Conservation (phyloP, 2,888 invertebrate species). For the Eutolmus rufibarbis region DNA sequence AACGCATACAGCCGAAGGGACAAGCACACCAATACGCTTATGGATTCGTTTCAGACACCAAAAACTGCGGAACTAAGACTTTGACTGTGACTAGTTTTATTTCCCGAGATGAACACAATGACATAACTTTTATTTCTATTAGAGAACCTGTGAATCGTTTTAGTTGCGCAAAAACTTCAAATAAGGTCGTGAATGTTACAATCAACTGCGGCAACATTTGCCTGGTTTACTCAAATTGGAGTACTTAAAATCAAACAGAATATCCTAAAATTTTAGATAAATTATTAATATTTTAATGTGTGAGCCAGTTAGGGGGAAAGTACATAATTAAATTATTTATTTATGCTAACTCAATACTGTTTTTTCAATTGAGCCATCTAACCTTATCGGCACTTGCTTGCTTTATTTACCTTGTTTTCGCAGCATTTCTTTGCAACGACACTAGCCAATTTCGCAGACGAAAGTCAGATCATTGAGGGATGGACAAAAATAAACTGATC, state of each 20-base stretch:
- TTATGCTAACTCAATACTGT: not conserved
- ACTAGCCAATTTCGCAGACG: not conserved
- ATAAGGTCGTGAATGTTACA: constrained; percentile 17
- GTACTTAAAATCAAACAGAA: not conserved
- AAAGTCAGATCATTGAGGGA: not conserved
- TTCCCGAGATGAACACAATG: not conserved
- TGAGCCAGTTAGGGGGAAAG: constrained; percentile 6
- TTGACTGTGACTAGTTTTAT: not conserved
- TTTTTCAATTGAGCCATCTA: not conserved
- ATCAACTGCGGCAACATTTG: constrained; percentile 21
- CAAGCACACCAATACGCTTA: not conserved
- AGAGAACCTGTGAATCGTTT: not conserved
- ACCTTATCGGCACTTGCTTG: not conserved
- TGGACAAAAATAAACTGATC: not conserved
- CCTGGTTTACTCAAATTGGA: not conserved
- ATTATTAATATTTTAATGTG: constrained; percentile 13
- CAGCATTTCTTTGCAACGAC: not conserved
- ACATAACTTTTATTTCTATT: not conserved
- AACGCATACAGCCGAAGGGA: not conserved
- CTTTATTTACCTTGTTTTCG: not conserved
- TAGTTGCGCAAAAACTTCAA: not conserved
- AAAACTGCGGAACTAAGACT: not conserved
- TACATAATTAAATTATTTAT: constrained; percentile 35
- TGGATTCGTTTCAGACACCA: not conserved
- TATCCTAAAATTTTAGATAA: not conserved